Percentiles rank a stretch among this genome's conserved stretches.
Evolutionary conservation across 2,888 invertebrate genomes (phyloP).

Genomic region (Suillia variegata): DNA sequence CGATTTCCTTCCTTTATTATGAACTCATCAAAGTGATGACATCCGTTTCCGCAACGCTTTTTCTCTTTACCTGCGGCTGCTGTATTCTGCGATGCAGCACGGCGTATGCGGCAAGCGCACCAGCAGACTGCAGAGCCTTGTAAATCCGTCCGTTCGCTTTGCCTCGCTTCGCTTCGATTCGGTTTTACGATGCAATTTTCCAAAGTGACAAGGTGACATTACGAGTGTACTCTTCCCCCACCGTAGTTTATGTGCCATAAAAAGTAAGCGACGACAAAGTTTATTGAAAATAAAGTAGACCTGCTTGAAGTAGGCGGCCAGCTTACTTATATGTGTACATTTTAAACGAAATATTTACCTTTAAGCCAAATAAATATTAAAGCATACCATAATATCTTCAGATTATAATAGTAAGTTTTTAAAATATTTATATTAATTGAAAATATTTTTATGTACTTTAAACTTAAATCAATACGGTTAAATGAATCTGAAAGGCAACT

Average conservation of each 20-base stretch:
- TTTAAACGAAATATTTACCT: too few relatives aligned
- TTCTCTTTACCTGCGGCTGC: neutral
- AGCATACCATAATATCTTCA: too few relatives aligned
- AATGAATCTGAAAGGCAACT: neutral
- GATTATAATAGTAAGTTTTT: too few relatives aligned
- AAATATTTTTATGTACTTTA: too few relatives aligned
- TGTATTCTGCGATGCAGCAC: neutral
- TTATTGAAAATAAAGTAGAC: neutral
- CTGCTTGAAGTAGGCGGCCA: neutral
- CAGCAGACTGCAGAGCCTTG: neutral
- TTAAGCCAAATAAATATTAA: too few relatives aligned
- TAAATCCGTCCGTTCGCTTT: neutral
- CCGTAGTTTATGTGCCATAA: slow-evolving; percentile 7
- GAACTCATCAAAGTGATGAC: slow-evolving; percentile 42
- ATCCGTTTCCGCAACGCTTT: slow-evolving; percentile 30
- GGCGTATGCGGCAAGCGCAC: neutral
- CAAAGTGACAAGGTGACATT: slow-evolving; percentile 33
- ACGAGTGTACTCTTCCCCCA: slow-evolving; percentile 27
- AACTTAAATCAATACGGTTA: too few relatives aligned
- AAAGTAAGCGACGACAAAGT: neutral
- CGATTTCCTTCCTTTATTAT: slow-evolving; percentile 39
- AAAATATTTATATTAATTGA: too few relatives aligned
- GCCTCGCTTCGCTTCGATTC: neutral
- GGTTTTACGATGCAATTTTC: slow-evolving; percentile 22
- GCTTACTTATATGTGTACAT: too few relatives aligned